Evolutionary conservation across 1,140 invertebrate species (phyloP).

Genomic region (Dendrolimus kikuchii): DNA sequence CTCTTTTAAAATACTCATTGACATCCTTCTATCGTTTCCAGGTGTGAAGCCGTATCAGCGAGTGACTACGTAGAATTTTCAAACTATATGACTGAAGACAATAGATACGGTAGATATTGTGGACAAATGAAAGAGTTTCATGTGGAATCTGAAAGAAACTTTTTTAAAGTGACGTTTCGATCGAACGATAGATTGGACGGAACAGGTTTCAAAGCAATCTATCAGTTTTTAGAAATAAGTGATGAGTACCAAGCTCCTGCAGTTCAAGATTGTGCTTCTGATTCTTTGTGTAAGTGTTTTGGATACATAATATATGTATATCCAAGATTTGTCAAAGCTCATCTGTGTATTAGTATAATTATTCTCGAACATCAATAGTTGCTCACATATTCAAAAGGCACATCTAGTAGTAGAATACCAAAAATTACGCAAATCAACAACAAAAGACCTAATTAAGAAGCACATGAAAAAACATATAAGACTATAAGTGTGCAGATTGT

Average conservation of each 20-base stretch:
- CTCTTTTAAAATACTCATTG: conserved; percentile 5
- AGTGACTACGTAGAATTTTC: conserved; percentile 97
- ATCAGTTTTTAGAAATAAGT: conserved; percentile 79
- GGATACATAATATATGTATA: no score
- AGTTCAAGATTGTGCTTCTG: conserved; percentile 46
- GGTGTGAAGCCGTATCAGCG: conserved; percentile 88
- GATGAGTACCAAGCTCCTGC: conserved; percentile 62
- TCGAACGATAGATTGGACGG: conserved; percentile 95
- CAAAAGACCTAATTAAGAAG: no score
- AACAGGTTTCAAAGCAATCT: conserved; percentile 93
- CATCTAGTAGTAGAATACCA: no score
- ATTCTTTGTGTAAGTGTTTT: conserved; percentile 40
- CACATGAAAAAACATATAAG: no score
- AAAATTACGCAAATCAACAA: no score
- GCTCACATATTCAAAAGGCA: no score
- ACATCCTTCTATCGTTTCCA: conserved; percentile 59
- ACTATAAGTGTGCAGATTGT: no score
- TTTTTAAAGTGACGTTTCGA: conserved; percentile 94
- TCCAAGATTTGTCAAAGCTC: no score
- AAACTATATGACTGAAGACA: conserved; percentile 90
- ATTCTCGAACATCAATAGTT: no score
- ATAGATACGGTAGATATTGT: conserved; percentile 90
- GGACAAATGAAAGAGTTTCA: conserved; percentile 85
- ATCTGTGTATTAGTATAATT: no score
- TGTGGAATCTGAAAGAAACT: conserved; percentile 90